Percentiles rank a stretch among this genome's conserved stretches.
These are phyloP conservation scores for Harpalus rubripes DNA, from an alignment of 2,888 invertebrate species.

Conservation along the genomic window DNA sequence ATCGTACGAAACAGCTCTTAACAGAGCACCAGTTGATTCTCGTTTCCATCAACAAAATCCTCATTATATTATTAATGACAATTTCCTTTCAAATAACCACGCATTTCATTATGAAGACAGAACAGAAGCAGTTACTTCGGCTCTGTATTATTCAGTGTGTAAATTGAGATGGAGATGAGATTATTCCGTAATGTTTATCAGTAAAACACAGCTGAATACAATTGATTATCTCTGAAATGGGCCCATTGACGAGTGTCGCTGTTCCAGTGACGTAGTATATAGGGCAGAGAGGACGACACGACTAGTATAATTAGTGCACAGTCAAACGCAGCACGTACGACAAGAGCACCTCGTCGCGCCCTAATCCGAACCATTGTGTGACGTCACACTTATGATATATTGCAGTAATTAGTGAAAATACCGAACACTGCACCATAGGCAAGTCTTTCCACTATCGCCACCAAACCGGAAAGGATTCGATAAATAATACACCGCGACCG, in stretches of 20 bases:
- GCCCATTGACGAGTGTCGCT: slow-evolving; percentile 26
- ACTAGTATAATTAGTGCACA: slow-evolving; percentile 56
- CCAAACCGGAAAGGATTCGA: neutral
- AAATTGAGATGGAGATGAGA: neutral
- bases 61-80: too few relatives aligned
- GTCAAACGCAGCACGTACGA: slow-evolving; percentile 56
- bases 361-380: slow-evolving; percentile 58
- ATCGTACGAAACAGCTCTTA: too few relatives aligned
- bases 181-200: slow-evolving; percentile 33
- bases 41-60: too few relatives aligned
- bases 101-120: too few relatives aligned
- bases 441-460: neutral
- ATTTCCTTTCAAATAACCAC: too few relatives aligned
- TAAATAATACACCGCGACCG: neutral
- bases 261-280: neutral
- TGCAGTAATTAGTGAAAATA: slow-evolving; percentile 60
- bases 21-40: too few relatives aligned
- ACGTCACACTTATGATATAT: slow-evolving; percentile 62
- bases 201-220: slow-evolving; percentile 28
- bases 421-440: slow-evolving; percentile 7
- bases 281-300: slow-evolving; percentile 34
- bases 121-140: too few relatives aligned
- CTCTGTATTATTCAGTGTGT: neutral
- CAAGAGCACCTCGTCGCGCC: slow-evolving; percentile 32
- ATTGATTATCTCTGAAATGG: slow-evolving; percentile 39